Base-by-base conservation (phyloP, 2,797 vertebrate genomes). In the Apodemus agrarius region DNA sequence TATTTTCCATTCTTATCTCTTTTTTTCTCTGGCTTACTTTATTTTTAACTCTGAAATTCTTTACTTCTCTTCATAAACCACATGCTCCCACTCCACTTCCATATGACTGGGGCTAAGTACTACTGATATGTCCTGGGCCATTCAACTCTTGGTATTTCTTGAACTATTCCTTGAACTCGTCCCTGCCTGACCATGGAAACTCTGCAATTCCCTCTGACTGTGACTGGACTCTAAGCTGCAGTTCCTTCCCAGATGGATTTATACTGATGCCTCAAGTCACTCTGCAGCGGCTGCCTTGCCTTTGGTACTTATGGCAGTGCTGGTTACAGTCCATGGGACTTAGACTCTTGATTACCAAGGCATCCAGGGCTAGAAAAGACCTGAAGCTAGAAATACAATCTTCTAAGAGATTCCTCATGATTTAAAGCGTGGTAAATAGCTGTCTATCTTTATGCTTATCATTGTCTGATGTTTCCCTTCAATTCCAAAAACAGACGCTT, bases 131-230 rank as follows among this genome's bases (percentile, higher is more conserved):
- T 63, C 63, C 82, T 89, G 76, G 96, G 81, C 92, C 95, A 92
- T 59, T 94, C 91, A 81, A 31, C 0, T 29, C 40, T 89, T 78
- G 78, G 40, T 72, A 67, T 92, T 96, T 97, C 79, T 89, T 91
- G 78, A 94, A 57, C 67, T 74, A 65, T 76, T 84, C 54, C 61
- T 82, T 96, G 97, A 85, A 90, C 81, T 93, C 72, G 61, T 89
- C 31, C 91, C 81, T 61, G 80, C 34, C 65, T 97, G 89, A n/a
- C 87, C 79, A 12, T 83, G 81, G 80, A 83, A 63, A 92, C 12
- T 79, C 24, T 93, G 54, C 67, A 93, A 81, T 43, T 92, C 52
- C 96, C 91, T 94, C 83, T 90, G 93, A 81, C 43, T 34, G 84
- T 65, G 87, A 95, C 54, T 85, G 85, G 96, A 59, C 11, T 78